phyloP scores from a whole-genome alignment of 1,140 invertebrate genomes.

The Caerostris darwini region DNA sequence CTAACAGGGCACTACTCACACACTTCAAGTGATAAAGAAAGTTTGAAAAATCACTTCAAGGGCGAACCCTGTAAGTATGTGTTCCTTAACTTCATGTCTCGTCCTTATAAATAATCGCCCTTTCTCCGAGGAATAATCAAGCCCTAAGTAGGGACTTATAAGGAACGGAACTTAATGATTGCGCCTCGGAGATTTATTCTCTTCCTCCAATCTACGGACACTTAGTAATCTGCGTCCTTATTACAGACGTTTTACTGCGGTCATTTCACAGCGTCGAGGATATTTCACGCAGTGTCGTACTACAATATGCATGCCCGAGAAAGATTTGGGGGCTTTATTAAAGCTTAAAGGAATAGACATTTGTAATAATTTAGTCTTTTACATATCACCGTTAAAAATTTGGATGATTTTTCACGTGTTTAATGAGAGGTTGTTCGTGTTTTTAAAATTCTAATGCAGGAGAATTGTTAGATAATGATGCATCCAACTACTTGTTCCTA shows the following conservation, averaged over 20 bases:
- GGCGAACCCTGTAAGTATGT: not conserved
- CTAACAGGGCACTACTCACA: no score
- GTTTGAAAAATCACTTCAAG: not conserved
- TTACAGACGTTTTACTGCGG: constrained; percentile 32
- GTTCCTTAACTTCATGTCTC: not conserved
- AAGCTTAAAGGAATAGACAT: no score
- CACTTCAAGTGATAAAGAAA: no score
- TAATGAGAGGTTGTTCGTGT: not conserved
- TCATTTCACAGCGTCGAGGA: not conserved
- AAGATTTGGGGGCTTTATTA: not conserved
- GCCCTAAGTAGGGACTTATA: constrained; percentile 44
- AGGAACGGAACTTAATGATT: constrained; percentile 32
- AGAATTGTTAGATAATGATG: no score
- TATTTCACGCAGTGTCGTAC: not conserved
- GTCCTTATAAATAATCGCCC: constrained; percentile 26
- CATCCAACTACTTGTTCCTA: no score
- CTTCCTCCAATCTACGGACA: constrained; percentile 1
- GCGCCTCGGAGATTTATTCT: constrained; percentile 42
- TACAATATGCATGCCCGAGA: not conserved
- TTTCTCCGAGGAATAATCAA: constrained; percentile 38
- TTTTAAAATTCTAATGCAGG: not conserved
- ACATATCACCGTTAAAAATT: no score
- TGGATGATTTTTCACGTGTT: no score
- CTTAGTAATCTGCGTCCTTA: constrained; percentile 37
- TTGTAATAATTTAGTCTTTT: no score